Percentiles rank a stretch among this genome's conserved stretches.
Conservation (phyloP, 35 echinoderm and acorn worm genomes). For the Hemicentrotus pulcherrimus region DNA sequence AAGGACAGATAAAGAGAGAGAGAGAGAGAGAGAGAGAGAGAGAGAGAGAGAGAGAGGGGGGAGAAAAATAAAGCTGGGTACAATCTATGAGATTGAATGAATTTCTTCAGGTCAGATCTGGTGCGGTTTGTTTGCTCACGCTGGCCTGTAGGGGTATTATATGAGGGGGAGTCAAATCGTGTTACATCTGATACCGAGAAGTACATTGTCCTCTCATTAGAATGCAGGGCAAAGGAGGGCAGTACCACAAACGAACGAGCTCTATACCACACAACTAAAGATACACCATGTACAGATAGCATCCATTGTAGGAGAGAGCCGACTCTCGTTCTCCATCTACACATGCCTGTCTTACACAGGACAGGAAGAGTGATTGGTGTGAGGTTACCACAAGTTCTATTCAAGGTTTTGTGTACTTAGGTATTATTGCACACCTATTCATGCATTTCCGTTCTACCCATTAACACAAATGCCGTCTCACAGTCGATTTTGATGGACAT, state of each 20-base stretch:
- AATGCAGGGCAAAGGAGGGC: not conserved
- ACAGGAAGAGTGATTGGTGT: not conserved
- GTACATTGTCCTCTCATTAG: constrained; percentile 10
- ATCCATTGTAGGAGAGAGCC: not conserved
- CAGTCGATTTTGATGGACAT: not conserved
- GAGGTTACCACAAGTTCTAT: not conserved
- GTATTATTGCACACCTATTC: constrained; percentile 3
- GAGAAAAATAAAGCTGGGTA: not conserved
- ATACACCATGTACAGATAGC: not conserved
- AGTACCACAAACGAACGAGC: not conserved
- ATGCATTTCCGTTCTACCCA: not conserved
- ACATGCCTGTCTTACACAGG: not conserved
- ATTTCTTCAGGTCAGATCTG: not conserved
- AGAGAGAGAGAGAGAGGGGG: not conserved
- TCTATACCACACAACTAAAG: not conserved
- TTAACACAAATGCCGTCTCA: not conserved
- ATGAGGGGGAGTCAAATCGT: constrained; percentile 9
- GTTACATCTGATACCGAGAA: not conserved
- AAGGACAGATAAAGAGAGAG: not conserved
- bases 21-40: not conserved
- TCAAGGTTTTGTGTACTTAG: not conserved
- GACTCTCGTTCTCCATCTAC: not conserved
- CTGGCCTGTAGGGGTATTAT: not conserved
- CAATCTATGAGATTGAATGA: not conserved
- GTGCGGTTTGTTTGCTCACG: not conserved